Evolutionary conservation across 2,888 invertebrate genomes (phyloP).

Genomic region (Lingula anatina): DNA sequence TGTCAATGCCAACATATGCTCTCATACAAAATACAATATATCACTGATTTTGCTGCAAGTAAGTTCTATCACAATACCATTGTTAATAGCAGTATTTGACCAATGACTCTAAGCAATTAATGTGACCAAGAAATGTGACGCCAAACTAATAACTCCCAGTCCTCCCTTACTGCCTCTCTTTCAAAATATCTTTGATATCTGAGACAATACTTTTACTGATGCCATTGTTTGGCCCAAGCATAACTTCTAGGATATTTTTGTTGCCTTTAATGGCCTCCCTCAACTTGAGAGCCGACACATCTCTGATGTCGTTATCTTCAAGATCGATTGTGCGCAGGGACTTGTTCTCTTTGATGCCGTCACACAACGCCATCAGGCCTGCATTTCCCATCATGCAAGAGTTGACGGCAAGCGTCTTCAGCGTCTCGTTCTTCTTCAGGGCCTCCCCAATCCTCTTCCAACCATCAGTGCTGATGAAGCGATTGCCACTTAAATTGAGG

Average conservation of each 20-base stretch:
- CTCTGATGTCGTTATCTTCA: background rate
- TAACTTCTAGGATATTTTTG: background rate
- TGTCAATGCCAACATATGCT: too few species aligned
- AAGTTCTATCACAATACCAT: too few species aligned
- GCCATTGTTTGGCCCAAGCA: background rate
- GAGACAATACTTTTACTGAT: too few species aligned
- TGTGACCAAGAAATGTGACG: too few species aligned
- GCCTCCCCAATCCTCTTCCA: background rate
- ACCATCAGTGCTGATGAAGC: background rate
- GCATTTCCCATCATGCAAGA: background rate
- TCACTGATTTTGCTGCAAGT: too few species aligned
- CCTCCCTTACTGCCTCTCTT: too few species aligned
- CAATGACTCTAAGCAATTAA: too few species aligned
- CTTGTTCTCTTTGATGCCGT: background rate
- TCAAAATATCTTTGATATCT: too few species aligned
- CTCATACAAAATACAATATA: too few species aligned
- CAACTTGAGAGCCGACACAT: background rate
- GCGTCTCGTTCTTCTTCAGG: background rate
- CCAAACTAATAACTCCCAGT: too few species aligned
- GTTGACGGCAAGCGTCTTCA: background rate
- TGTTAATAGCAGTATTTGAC: too few species aligned
- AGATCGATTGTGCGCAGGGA: background rate
- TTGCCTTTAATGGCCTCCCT: background rate
- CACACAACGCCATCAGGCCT: background rate
- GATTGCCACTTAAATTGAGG: background rate